phyloP scores from a whole-genome alignment of 2,888 invertebrate genomes.

The Noctua janthina region DNA sequence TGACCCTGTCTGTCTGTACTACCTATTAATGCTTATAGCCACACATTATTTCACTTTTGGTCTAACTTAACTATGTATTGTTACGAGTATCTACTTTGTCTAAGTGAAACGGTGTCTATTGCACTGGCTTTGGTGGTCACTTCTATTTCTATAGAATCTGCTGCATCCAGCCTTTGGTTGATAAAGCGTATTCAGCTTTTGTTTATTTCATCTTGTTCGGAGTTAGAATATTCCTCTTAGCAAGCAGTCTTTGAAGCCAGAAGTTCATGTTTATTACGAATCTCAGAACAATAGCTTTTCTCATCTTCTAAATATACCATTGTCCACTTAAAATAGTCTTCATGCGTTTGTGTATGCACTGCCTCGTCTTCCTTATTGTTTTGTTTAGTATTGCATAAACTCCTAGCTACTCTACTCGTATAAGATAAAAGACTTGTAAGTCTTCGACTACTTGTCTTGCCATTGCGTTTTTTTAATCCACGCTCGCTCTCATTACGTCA shows the following conservation, averaged over 20 bases:
- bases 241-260: neutral
- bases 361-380: slow-evolving; percentile 45
- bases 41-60: slow-evolving; percentile 23
- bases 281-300: slow-evolving; percentile 4
- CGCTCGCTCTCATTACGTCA: slow-evolving; percentile 57
- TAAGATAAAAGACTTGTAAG: slow-evolving; percentile 23
- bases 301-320: slow-evolving; percentile 1
- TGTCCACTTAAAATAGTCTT: slow-evolving; percentile 28
- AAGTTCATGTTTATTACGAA: neutral
- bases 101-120: neutral
- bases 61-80: slow-evolving; percentile 2
- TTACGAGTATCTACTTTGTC: neutral
- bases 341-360: slow-evolving; percentile 45
- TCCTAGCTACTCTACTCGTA: neutral
- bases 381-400: slow-evolving; percentile 33
- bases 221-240: neutral
- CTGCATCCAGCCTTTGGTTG: neutral
- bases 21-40: slow-evolving; percentile 13
- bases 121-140: neutral
- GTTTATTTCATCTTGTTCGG: neutral
- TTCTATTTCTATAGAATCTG: neutral
- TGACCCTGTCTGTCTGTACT: slow-evolving; percentile 24
- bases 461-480: slow-evolving; percentile 53
- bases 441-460: slow-evolving; percentile 33
- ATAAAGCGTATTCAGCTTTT: neutral